These are phyloP conservation scores for Pseudomyrmex dendroicus DNA, from an alignment of 1,140 invertebrate species.

Conservation along the genomic window DNA sequence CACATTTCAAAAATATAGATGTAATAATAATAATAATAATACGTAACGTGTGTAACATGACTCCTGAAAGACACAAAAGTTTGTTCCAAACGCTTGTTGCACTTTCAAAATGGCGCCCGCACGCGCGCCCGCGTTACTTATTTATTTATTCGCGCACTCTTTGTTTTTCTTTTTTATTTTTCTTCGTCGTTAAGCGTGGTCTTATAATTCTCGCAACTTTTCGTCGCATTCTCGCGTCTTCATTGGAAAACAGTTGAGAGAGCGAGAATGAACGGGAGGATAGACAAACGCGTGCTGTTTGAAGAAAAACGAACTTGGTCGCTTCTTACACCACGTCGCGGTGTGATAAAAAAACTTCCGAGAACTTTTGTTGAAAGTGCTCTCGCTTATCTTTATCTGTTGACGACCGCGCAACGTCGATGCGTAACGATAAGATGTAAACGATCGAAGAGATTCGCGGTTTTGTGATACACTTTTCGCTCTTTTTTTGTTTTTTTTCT, in stretches of 20 bases:
- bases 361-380: too few relatives aligned
- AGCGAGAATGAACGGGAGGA: not conserved
- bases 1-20: too few relatives aligned
- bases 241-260: not conserved
- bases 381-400: too few relatives aligned
- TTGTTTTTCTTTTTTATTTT: not conserved
- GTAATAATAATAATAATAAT: too few relatives aligned
- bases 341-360: too few relatives aligned
- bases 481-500: too few relatives aligned
- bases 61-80: not conserved
- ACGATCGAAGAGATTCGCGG: too few relatives aligned
- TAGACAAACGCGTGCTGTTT: not conserved
- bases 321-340: not conserved
- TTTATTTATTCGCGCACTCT: slow-evolving; percentile 8
- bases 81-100: not conserved
- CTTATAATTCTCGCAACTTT: not conserved
- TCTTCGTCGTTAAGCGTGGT: not conserved
- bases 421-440: too few relatives aligned
- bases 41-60: not conserved
- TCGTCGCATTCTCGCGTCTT: not conserved
- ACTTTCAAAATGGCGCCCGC: slow-evolving; percentile 19
- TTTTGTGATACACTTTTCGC: too few relatives aligned
- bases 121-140: not conserved
- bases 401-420: too few relatives aligned
- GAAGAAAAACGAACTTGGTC: not conserved